Evolutionary conservation across 2,113 vertebrate species (phyloP).

Genomic region (Zeus faber): DNA sequence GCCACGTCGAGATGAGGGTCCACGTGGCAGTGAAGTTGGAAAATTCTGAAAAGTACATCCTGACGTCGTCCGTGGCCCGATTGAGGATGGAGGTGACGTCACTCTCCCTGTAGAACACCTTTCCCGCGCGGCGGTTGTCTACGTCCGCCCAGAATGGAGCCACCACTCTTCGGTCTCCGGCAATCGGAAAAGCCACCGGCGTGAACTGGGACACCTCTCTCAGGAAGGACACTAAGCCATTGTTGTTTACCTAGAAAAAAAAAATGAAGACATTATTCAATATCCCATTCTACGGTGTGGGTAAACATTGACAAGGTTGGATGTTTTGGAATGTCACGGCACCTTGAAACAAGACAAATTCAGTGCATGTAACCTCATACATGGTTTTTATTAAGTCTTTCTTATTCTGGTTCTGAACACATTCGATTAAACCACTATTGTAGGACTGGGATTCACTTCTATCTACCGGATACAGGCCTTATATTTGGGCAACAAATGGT

Average conservation of each 20-base stretch:
- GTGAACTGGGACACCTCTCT: conserved; percentile 98
- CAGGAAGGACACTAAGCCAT: conserved; percentile 94
- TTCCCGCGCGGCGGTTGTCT: conserved; percentile 88
- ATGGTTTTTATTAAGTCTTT: no score
- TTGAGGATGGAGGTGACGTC: conserved; percentile 73
- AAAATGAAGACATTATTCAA: no score
- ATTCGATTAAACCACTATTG: no score
- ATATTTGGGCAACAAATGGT: no score
- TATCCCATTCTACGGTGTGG: no score
- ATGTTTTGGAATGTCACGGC: no score
- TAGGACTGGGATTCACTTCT: no score
- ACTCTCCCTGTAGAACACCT: conserved; percentile 89
- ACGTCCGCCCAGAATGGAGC: conserved; percentile 97
- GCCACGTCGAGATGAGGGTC: conserved; percentile 91
- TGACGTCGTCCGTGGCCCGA: conserved; percentile 80
- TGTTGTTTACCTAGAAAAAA: conserved; percentile 92
- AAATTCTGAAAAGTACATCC: conserved; percentile 86
- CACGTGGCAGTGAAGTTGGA: conserved; percentile 81
- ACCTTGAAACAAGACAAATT: no score
- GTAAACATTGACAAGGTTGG: no score
- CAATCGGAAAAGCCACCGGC: conserved; percentile 94
- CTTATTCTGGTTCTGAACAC: no score
- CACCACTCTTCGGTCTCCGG: conserved; percentile 91
- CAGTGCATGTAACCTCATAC: no score
- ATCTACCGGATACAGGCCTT: no score